phyloP scores from a whole-genome alignment of 1,140 invertebrate genomes.

The Hylaeus volcanicus region DNA sequence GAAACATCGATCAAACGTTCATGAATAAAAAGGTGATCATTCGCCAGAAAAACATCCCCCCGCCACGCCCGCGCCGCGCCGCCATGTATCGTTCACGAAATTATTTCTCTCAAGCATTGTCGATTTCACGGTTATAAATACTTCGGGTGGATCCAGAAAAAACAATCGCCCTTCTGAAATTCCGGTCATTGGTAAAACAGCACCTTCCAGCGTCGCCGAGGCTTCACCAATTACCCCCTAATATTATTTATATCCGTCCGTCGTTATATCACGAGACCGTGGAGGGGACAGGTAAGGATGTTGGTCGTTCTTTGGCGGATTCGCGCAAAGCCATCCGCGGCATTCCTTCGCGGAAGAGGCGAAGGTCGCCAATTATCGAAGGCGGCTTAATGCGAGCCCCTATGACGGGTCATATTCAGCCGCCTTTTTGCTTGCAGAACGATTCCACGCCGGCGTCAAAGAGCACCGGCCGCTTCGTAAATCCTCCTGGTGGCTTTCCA shows the following conservation, averaged over 20 bases:
- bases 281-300: conserved; percentile 7
- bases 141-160: neutral
- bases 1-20: too few relatives aligned
- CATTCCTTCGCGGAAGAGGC: conserved; percentile 77
- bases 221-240: conserved; percentile 29
- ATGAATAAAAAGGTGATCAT: too few relatives aligned
- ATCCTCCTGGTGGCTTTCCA: conserved; percentile 30
- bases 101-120: neutral
- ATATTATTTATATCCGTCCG: conserved; percentile 43
- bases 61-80: too few relatives aligned
- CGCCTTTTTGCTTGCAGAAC: conserved; percentile 57
- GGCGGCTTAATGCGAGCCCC: conserved; percentile 71
- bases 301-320: conserved; percentile 48
- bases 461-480: conserved; percentile 61
- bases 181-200: neutral
- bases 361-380: conserved; percentile 78
- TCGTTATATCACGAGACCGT: conserved; percentile 21
- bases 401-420: conserved; percentile 71
- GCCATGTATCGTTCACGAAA: neutral
- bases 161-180: conserved; percentile 18
- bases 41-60: too few relatives aligned
- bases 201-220: conserved; percentile 7
- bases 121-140: conserved; percentile 31
- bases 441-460: conserved; percentile 61
- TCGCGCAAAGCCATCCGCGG: conserved; percentile 60